These are phyloP conservation scores for Limenitis camilla DNA, from an alignment of 2,888 invertebrate species.

Conservation along the genomic window DNA sequence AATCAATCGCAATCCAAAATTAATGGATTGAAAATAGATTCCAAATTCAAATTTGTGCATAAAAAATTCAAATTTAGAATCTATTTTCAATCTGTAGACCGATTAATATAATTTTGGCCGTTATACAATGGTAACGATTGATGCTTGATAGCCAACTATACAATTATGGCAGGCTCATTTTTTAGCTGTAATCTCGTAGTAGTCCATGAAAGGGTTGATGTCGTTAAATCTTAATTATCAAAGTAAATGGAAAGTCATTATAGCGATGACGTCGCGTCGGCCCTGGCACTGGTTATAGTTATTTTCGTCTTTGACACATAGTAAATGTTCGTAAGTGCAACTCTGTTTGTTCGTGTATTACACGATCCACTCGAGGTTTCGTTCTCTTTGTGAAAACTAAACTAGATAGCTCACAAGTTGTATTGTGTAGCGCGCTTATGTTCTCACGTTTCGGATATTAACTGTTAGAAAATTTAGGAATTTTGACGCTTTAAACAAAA, in stretches of 20 bases:
- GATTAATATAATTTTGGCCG: too few relatives aligned
- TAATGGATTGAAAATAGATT: too few relatives aligned
- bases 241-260: conserved; percentile 41
- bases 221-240: conserved; percentile 60
- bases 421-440: background rate
- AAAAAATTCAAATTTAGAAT: too few relatives aligned
- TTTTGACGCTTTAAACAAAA: too few relatives aligned
- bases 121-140: too few relatives aligned
- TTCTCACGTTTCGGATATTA: background rate
- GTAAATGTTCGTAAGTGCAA: conserved; percentile 1
- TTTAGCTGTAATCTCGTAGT: conserved; percentile 34
- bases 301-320: conserved; percentile 20
- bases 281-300: conserved; percentile 15
- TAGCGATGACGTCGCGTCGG: conserved; percentile 40
- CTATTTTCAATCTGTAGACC: too few relatives aligned
- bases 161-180: too few relatives aligned
- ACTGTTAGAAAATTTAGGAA: background rate
- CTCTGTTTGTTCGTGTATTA: background rate
- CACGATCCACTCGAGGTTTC: background rate
- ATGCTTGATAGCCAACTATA: too few relatives aligned
- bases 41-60: too few relatives aligned
- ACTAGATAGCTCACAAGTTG: background rate
- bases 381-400: background rate
- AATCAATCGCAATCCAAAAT: too few relatives aligned
- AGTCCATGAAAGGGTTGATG: conserved; percentile 43